These are phyloP conservation scores for Heliconius himera DNA, from an alignment of 1,140 invertebrate genomes.

Conservation along the genomic window DNA sequence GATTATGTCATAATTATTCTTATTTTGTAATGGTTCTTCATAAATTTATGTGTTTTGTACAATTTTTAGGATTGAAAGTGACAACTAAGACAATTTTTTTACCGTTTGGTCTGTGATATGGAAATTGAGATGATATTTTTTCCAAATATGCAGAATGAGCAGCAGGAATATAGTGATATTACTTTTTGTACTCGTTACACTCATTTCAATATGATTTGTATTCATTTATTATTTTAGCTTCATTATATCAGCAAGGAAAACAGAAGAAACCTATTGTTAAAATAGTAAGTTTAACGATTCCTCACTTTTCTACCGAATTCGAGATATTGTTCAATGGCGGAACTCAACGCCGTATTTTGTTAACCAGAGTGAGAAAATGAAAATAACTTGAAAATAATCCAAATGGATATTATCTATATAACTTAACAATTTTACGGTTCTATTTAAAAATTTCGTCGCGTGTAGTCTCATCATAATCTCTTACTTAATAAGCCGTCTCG, in stretches of 20 bases:
- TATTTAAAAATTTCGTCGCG: conserved; percentile 15
- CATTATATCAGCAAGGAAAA: too few relatives aligned
- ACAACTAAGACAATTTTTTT: too few relatives aligned
- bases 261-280: neutral
- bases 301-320: neutral
- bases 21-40: neutral
- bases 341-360: neutral
- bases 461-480: conserved; percentile 36
- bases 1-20: neutral
- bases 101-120: too few relatives aligned
- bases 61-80: too few relatives aligned
- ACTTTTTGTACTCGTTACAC: too few relatives aligned
- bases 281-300: neutral
- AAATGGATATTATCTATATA: neutral
- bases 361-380: neutral
- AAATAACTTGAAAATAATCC: neutral
- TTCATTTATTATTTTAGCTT: too few relatives aligned
- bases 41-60: neutral
- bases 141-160: too few relatives aligned
- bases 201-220: too few relatives aligned
- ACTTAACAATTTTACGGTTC: neutral
- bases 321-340: neutral
- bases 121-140: too few relatives aligned
- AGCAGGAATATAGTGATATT: too few relatives aligned
- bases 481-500: conserved; percentile 42